Evolutionary conservation across 1,140 invertebrate species (phyloP).

Genomic region (Hylaeus anthracinus): DNA sequence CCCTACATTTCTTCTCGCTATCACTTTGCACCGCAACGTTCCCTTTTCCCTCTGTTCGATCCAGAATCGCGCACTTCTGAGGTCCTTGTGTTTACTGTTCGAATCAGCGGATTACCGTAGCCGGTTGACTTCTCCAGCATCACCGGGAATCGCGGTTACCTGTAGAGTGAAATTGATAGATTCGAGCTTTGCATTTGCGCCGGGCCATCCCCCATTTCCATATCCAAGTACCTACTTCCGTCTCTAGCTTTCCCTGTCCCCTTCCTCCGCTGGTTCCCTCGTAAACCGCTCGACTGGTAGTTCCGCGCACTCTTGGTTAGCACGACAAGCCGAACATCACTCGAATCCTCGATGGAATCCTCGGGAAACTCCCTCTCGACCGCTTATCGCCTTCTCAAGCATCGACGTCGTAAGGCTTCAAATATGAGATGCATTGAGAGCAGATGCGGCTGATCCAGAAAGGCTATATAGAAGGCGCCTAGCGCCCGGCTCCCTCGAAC

Average conservation of each 20-base stretch:
- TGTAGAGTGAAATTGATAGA: conserved; percentile 77
- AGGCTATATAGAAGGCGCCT: conserved; percentile 22
- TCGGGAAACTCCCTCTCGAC: conserved; percentile 55
- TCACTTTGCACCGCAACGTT: neutral
- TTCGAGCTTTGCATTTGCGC: conserved; percentile 73
- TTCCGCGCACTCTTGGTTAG: conserved; percentile 64
- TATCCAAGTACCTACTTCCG: conserved; percentile 73
- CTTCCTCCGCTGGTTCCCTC: conserved; percentile 17
- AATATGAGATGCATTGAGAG: conserved; percentile 67
- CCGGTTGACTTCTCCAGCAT: conserved; percentile 53
- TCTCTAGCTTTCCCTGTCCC: conserved; percentile 47
- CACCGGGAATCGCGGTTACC: conserved; percentile 45
- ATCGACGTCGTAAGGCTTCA: conserved; percentile 56
- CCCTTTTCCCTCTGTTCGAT: neutral
- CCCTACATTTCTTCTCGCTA: neutral
- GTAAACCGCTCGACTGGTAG: conserved; percentile 58
- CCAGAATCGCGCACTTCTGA: conserved; percentile 58
- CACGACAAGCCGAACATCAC: conserved; percentile 70
- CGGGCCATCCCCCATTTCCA: conserved; percentile 70
- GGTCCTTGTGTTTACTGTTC: conserved; percentile 72
- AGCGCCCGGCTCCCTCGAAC: conserved; percentile 9
- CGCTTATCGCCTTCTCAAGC: conserved; percentile 62
- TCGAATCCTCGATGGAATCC: conserved; percentile 64
- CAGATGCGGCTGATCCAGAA: conserved; percentile 60
- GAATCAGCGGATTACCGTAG: conserved; percentile 76